A percentile compares a stretch with the other conserved stretches of the same genome.
phyloP scores from a whole-genome alignment of 2,113 vertebrate genomes.

The Strix aluco region DNA sequence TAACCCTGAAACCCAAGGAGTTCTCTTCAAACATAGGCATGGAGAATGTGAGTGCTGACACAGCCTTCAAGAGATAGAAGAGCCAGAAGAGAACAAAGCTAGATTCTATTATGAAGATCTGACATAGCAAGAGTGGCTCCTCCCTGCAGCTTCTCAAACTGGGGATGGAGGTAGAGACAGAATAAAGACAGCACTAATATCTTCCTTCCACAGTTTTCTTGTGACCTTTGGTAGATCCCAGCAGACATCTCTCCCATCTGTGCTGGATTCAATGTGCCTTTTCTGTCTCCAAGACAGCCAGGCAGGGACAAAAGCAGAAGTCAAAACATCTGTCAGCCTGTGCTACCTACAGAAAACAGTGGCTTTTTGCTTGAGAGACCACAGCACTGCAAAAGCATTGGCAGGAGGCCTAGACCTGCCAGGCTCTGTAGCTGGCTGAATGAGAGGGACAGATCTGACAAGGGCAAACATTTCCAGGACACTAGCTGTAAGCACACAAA shows the following conservation, averaged over 20 bases:
- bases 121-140: neutral
- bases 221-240: conserved; percentile 8
- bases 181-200: neutral
- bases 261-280: neutral
- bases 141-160: neutral
- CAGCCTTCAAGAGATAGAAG: neutral
- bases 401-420: conserved; percentile 49
- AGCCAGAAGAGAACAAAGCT: neutral
- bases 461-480: conserved; percentile 40
- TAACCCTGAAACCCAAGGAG: neutral
- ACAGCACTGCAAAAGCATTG: neutral
- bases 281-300: neutral
- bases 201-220: neutral
- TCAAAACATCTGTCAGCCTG: conserved; percentile 41
- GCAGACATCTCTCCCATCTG: neutral
- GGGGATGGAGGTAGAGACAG: neutral
- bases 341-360: neutral
- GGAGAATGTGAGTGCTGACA: neutral
- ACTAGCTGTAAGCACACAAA: neutral
- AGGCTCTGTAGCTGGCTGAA: neutral
- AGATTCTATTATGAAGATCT: neutral
- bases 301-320: neutral
- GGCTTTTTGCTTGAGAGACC: conserved; percentile 42
- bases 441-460: conserved; percentile 39
- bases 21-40: neutral